Base-by-base conservation (phyloP, 2,888 invertebrate species). In the Caenorhabditis doughertyi region DNA sequence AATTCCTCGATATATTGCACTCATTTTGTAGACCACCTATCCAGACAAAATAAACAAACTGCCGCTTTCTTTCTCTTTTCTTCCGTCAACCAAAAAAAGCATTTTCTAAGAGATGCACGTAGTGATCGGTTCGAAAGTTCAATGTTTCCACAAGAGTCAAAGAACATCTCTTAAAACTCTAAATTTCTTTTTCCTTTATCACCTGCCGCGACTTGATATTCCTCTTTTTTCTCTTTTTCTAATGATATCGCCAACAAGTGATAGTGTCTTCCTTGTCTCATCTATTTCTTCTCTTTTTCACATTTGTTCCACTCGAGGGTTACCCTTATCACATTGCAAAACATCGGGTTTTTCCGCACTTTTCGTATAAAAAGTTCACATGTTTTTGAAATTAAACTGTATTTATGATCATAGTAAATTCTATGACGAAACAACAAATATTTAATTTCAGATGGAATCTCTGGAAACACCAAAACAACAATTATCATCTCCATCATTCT, bases 391-490 rank as follows among this genome's bases (percentile, higher is more conserved):
- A 35, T 62, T 7, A 13, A 42, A 55, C 47, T 27, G 18, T 49
- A 4, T 49, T 65, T 21, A 29, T 49, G 44, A 21, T 71, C 53
- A 42, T 21, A 13, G 11, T 39, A 1, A 16, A 29, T 64, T 65
- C 18, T 13, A 53, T 7, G 18, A 32, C 11, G 18, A n/a, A 13
- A 42, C 23, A 42, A 39, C 18, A 32, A 32, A n/a, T 1, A 9
- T 29, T 64, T 64, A 3, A 9, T 79, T 79, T 35, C 82, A 79
- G 77, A 79, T 82, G 77, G 82, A 82, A n/a, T 39, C 32, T 25
- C 9, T 62, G 35, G 76, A 76, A 29, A 8, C 53, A 25, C 16
- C 64, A 13, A 47, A 47, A 47, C 44, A 35, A 51, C 44, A 39
- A 32, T 29, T 55, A 23, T 18, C 62, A 18, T 72, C 71, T 23